These are phyloP conservation scores for Drosophila trichaetosa DNA, from an alignment of 2,888 invertebrate genomes.

Conservation along the genomic window DNA sequence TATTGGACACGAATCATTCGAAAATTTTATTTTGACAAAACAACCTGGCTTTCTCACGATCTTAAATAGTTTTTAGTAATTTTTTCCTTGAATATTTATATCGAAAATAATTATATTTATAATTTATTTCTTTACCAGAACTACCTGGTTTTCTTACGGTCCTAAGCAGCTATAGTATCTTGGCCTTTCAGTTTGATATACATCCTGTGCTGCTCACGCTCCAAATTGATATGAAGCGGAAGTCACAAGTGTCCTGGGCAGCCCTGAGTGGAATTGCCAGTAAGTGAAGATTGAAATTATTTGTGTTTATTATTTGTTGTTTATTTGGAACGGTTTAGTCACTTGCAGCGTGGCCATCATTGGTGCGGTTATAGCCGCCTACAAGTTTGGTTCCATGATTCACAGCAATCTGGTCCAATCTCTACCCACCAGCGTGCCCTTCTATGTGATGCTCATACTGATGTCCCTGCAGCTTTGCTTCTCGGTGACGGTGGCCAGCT, in stretches of 20 bases:
- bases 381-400: constrained; percentile 88
- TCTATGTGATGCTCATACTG: constrained; percentile 89
- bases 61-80: neutral
- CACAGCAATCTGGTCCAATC: constrained; percentile 89
- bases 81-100: neutral
- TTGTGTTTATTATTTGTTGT: neutral
- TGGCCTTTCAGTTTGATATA: constrained; percentile 92
- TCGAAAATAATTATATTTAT: neutral
- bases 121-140: constrained; percentile 52
- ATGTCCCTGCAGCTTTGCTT: constrained; percentile 92
- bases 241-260: constrained; percentile 90
- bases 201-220: constrained; percentile 94
- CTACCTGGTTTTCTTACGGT: constrained; percentile 86
- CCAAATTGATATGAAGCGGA: constrained; percentile 95
- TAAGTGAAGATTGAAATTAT: constrained; percentile 80
- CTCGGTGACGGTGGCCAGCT: constrained; percentile 91
- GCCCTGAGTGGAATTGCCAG: constrained; percentile 90
- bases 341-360: constrained; percentile 88
- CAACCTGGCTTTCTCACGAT: neutral
- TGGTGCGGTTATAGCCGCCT: constrained; percentile 88
- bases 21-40: neutral
- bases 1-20: neutral
- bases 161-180: constrained; percentile 88
- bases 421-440: constrained; percentile 87
- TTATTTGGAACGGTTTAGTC: constrained; percentile 76